phyloP scores from a whole-genome alignment of 2,888 invertebrate genomes.

The Litoditis marina region DNA sequence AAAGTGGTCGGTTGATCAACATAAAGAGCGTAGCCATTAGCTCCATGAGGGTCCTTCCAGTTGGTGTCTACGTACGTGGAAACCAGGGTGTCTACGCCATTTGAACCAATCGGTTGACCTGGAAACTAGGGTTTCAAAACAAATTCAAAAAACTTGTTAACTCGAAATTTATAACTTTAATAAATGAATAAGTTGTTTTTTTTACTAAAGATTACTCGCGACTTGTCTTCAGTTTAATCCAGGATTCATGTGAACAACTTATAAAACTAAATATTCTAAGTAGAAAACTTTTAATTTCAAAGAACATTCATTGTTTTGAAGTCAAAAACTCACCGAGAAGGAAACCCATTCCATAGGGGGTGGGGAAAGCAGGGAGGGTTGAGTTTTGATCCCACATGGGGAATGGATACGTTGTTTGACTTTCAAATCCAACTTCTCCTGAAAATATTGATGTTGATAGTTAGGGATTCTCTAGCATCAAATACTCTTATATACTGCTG shows the following conservation, averaged over 20 bases:
- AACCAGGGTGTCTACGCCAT: slow-evolving; percentile 31
- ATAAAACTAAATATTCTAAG: no score
- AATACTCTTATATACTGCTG: no score
- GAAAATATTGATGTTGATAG: no score
- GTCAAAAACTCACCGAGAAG: slow-evolving; percentile 14
- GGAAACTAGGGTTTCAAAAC: neutral
- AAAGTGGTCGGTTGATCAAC: slow-evolving; percentile 52
- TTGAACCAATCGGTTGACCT: slow-evolving; percentile 19
- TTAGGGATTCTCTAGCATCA: no score
- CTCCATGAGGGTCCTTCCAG: slow-evolving; percentile 50
- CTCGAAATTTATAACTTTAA: no score
- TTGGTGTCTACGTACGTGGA: slow-evolving; percentile 46
- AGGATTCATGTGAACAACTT: no score
- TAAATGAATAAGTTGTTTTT: no score
- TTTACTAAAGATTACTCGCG: no score
- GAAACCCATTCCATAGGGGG: slow-evolving; percentile 21
- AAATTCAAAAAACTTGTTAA: neutral
- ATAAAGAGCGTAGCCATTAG: slow-evolving; percentile 41
- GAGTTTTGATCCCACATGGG: slow-evolving; percentile 34
- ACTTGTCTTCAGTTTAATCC: no score
- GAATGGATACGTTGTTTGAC: slow-evolving; percentile 23
- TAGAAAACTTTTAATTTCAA: no score
- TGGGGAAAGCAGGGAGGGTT: slow-evolving; percentile 19
- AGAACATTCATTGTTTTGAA: no score
- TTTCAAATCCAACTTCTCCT: neutral